Evolutionary conservation across 2,797 vertebrate species (phyloP), one percentile per base, ranked within the genome.

Genomic region (Nothura maculosa): DNA sequence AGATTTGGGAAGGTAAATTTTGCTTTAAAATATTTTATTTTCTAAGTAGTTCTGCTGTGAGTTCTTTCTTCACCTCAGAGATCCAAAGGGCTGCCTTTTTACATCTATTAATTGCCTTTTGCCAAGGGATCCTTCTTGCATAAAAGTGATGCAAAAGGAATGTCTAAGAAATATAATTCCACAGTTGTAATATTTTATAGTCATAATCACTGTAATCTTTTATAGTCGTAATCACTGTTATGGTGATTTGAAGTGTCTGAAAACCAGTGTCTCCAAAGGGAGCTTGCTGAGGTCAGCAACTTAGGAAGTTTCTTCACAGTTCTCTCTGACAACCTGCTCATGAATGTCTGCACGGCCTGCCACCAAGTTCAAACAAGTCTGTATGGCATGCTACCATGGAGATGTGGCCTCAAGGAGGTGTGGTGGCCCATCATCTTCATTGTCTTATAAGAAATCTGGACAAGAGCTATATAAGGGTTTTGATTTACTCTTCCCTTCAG

Each of bases 311-410:
- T 77, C 8, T 25, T 8, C 16, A 42, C 32, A 92, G 18, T 45
- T 52, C 11, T 10, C 7, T 84, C 86, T 62, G 20, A 16, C 5
- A 78, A 78, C 67, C 4, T 69, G 12, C 2, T 20, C 12, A 27
- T 52, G 27, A 52, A 19, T 3, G 0, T 80, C 20, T 62, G 1
- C 14, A 25, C n/a, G 16, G 19, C 7, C 60, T 13, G 5, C 5
- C 52, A 11, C 2, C 60, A 40, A 38, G 38, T 47, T 27, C 28
- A 60, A 70, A 67, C 60, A 27, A 54, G 80, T 80, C 20, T 62
- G 1, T 17, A 25, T 32, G 16, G 17, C 7, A 60, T 13, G 5
- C 5, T 57, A 11, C 2, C 60, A 40, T 74, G 34, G 38, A 78
- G 38, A 38, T 17, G 9, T 3, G 43, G 1, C 8, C 72, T 74